Percentiles rank a stretch among this genome's conserved stretches.
phyloP scores from a whole-genome alignment of 2,888 invertebrate species.

The Mesorhabditis sp. region DNA sequence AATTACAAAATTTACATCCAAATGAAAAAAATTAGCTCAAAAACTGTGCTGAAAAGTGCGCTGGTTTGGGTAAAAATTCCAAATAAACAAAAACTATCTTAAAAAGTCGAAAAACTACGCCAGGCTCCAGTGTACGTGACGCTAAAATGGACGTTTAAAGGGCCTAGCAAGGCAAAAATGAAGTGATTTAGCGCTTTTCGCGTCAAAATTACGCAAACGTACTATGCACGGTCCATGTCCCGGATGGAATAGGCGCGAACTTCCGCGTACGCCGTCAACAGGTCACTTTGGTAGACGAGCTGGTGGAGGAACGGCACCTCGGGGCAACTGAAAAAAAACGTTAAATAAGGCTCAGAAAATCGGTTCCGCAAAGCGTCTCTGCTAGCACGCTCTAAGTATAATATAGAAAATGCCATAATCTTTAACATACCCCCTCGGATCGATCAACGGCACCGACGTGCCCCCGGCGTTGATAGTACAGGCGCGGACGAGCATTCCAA shows the following conservation, averaged over 20 bases:
- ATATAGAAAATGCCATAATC: neutral
- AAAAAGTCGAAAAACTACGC: too few species aligned
- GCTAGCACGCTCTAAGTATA: neutral
- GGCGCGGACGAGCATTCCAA: conserved; percentile 47
- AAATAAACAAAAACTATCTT: too few species aligned
- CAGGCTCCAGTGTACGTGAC: too few species aligned
- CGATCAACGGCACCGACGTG: conserved; percentile 27
- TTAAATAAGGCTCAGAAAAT: too few species aligned
- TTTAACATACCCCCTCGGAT: conserved; percentile 29
- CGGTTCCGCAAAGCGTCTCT: too few species aligned
- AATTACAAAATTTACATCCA: too few species aligned
- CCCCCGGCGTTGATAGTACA: conserved; percentile 43
- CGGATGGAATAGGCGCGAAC: conserved; percentile 27
- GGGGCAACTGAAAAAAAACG: neutral
- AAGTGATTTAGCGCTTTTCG: too few species aligned
- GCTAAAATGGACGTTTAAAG: too few species aligned
- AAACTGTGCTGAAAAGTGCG: too few species aligned
- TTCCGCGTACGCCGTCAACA: conserved; percentile 21
- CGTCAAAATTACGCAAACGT: conserved; percentile 10
- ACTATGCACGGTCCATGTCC: conserved; percentile 17
- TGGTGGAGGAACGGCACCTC: neutral
- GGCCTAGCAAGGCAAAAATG: too few species aligned
- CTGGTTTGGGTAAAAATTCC: too few species aligned
- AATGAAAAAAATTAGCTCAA: too few species aligned
- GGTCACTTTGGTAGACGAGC: conserved; percentile 17